Evolutionary conservation across 2,888 invertebrate species (phyloP).

Genomic region (Melanostoma scalare): DNA sequence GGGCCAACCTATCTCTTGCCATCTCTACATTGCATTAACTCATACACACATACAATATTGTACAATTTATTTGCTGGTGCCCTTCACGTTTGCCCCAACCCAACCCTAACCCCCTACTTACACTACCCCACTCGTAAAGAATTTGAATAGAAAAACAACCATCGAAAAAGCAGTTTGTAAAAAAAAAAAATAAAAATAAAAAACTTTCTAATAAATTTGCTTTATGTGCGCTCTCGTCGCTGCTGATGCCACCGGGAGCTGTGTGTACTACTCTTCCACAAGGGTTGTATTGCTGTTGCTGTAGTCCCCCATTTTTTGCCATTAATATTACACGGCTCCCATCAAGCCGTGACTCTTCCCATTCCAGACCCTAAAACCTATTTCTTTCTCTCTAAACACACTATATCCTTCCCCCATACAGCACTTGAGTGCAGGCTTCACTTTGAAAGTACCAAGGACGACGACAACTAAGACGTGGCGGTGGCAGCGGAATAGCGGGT

Average conservation of each 20-base stretch:
- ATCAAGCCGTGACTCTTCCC: conserved; percentile 73
- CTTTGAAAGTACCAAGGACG: conserved; percentile 38
- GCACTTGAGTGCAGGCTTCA: conserved; percentile 69
- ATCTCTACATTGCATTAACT: conserved; percentile 66
- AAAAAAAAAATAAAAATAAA: conserved; percentile 75
- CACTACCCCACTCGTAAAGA: conserved; percentile 46
- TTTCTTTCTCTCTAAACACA: conserved; percentile 73
- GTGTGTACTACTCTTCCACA: conserved; percentile 56
- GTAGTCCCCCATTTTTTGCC: conserved; percentile 78
- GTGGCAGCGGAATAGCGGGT: conserved; percentile 5
- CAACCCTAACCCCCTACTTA: conserved; percentile 32
- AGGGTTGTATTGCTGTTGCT: conserved; percentile 64
- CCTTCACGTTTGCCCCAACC: conserved; percentile 40
- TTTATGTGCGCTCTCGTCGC: conserved; percentile 79
- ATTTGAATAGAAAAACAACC: conserved; percentile 71
- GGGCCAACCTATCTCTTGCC: conserved; percentile 62
- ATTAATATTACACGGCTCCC: conserved; percentile 79
- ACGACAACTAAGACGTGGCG: conserved; percentile 11
- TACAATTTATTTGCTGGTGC: conserved; percentile 33
- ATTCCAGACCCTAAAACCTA: conserved; percentile 52
- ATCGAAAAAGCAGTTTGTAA: conserved; percentile 68
- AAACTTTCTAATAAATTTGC: conserved; percentile 82
- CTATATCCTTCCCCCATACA: conserved; percentile 65
- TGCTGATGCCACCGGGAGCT: conserved; percentile 71
- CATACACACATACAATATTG: conserved; percentile 43